Conservation (phyloP, 2,888 invertebrate genomes). For the Drosophila mayaguana region DNA sequence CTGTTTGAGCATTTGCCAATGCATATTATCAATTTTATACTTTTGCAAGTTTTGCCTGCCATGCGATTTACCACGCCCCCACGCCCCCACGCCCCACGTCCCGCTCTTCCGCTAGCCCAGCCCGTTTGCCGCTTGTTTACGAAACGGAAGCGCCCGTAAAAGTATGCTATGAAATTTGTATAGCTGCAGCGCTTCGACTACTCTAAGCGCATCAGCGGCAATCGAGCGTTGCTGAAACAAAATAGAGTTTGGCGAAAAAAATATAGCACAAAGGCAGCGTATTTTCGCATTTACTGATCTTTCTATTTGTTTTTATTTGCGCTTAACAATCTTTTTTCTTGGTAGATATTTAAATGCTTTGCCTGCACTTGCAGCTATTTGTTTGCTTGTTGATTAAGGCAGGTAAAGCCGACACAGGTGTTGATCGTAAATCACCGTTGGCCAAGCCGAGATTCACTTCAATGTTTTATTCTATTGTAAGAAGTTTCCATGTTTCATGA, state of each 20-base stretch:
- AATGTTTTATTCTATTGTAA: too few relatives aligned
- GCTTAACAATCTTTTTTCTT: conserved; percentile 37
- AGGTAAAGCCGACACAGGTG: too few relatives aligned
- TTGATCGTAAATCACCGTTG: too few relatives aligned
- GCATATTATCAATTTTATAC: conserved; percentile 67
- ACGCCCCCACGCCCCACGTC: conserved; percentile 1
- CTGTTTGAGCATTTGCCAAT: conserved; percentile 22
- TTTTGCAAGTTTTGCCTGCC: conserved; percentile 56
- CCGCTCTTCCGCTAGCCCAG: not conserved
- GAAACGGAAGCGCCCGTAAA: conserved; percentile 68
- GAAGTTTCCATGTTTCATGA: too few relatives aligned
- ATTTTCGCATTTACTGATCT: conserved; percentile 7
- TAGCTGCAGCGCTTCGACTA: conserved; percentile 39
- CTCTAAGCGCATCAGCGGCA: conserved; percentile 67
- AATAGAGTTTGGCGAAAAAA: conserved; percentile 23
- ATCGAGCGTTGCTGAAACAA: conserved; percentile 53
- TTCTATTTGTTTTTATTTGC: not conserved
- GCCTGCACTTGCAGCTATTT: conserved; percentile 14
- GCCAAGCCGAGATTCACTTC: too few relatives aligned
- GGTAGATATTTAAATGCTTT: conserved; percentile 68
- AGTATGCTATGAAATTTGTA: conserved; percentile 75
- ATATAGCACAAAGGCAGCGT: conserved; percentile 42
- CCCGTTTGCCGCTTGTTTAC: conserved; percentile 60
- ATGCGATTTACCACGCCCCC: conserved; percentile 24
- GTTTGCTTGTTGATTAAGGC: conserved; percentile 8